Conservation (phyloP, 2,113 vertebrate genomes). For the Philantomba maxwellii region DNA sequence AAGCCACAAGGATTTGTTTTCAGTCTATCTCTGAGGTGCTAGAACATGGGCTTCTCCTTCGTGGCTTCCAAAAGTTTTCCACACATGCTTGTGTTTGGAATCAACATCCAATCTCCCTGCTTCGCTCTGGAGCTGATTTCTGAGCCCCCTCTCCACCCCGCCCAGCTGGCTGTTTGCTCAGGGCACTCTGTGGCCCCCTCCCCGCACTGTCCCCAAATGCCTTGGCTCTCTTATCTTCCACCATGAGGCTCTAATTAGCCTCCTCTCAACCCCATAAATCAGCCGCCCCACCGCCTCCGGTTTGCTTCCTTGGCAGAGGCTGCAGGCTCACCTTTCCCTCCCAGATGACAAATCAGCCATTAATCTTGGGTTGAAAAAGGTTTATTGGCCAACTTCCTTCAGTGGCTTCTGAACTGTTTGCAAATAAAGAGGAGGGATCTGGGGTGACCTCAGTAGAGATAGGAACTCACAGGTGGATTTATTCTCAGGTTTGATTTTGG, state of each 20-base stretch:
- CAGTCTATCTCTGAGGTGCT: not conserved
- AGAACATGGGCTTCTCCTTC: not conserved
- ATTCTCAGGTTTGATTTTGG: slow-evolving; percentile 72
- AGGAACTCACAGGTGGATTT: slow-evolving; percentile 77
- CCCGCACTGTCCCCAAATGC: slow-evolving; percentile 1
- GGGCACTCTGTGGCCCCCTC: not conserved
- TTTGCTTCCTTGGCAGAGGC: slow-evolving; percentile 32
- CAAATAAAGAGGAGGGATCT: slow-evolving; percentile 75
- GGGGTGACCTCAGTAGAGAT: slow-evolving; percentile 67
- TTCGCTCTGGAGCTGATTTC: not conserved
- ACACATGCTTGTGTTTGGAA: not conserved
- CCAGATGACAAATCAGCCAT: slow-evolving; percentile 68
- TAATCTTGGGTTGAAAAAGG: slow-evolving; percentile 67
- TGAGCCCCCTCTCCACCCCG: not conserved
- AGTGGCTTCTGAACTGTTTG: slow-evolving; percentile 74
- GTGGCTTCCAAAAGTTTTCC: not conserved
- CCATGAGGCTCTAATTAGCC: slow-evolving; percentile 47
- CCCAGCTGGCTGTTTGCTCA: not conserved
- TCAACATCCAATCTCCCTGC: not conserved
- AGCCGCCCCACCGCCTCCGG: slow-evolving; percentile 5
- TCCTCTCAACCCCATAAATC: slow-evolving; percentile 41
- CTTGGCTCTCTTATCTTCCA: slow-evolving; percentile 6
- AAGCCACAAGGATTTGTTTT: not conserved
- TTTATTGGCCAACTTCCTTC: slow-evolving; percentile 66
- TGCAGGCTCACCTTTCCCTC: slow-evolving; percentile 48